These are phyloP conservation scores for Sminthurinus aureus DNA, from an alignment of 2,888 invertebrate genomes.

Conservation along the genomic window DNA sequence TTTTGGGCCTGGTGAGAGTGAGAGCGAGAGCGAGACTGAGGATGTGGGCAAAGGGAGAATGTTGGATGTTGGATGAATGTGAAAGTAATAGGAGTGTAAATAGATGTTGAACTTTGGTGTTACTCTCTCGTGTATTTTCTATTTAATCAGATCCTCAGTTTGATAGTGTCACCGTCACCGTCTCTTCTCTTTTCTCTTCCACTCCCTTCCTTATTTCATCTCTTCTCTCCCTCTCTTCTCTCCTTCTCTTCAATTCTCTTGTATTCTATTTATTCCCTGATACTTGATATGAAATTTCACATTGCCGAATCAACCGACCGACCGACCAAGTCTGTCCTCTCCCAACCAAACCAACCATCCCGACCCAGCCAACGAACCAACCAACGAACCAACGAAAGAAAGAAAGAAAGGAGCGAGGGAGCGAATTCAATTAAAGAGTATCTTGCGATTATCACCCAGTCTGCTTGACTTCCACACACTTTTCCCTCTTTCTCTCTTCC, in stretches of 20 bases:
- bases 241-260: no score
- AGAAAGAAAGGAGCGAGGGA: constrained; percentile 55
- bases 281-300: constrained; percentile 60
- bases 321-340: no score
- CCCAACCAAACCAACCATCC: constrained; percentile 53
- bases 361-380: constrained; percentile 58
- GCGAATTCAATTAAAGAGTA: constrained; percentile 60
- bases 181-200: no score
- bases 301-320: constrained; percentile 53
- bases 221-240: no score
- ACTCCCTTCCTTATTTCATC: no score
- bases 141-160: constrained; percentile 46
- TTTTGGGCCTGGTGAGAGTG: neutral
- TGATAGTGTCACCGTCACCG: constrained; percentile 49
- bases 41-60: neutral
- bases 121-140: constrained; percentile 23
- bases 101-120: constrained; percentile 40
- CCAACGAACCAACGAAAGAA: constrained; percentile 57
- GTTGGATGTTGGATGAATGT: neutral
- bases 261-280: constrained; percentile 31
- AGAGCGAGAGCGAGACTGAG: neutral
- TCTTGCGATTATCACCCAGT: constrained; percentile 60
- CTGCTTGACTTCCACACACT: constrained; percentile 32
- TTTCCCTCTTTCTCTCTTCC: constrained; percentile 37
- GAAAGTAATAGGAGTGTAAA: constrained; percentile 34